A percentile compares a stretch with the other conserved stretches of the same genome.
phyloP scores from a whole-genome alignment of 2,797 vertebrate genomes.

The Myripristis murdjan region DNA sequence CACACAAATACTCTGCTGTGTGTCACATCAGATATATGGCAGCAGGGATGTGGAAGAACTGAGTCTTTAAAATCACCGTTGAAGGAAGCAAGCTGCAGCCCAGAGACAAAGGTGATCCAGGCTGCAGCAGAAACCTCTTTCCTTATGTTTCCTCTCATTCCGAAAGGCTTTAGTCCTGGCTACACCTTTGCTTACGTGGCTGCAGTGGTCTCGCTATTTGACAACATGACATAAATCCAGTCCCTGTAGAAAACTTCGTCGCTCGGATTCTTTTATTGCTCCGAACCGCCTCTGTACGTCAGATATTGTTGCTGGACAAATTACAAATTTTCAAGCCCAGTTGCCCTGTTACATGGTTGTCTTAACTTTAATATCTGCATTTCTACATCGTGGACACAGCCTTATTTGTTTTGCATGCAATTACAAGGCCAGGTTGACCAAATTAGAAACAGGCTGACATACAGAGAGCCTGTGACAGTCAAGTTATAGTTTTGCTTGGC shows the following conservation, averaged over 20 bases:
- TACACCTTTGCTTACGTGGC: slow-evolving; percentile 34
- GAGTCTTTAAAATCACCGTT: slow-evolving; percentile 51
- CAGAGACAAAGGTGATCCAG: slow-evolving; percentile 58
- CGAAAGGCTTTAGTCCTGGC: slow-evolving; percentile 36
- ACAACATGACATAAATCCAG: slow-evolving; percentile 59
- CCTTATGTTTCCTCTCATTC: slow-evolving; percentile 49
- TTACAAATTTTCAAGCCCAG: slow-evolving; percentile 22
- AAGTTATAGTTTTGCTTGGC: not conserved
- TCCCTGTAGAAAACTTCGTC: slow-evolving; percentile 20
- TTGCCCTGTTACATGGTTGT: slow-evolving; percentile 46
- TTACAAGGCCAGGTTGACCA: slow-evolving; percentile 9
- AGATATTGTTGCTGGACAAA: slow-evolving; percentile 46
- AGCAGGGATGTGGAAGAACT: slow-evolving; percentile 74
- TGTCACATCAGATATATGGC: slow-evolving; percentile 63
- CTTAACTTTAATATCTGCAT: slow-evolving; percentile 25
- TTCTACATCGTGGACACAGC: not conserved
- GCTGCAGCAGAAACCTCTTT: slow-evolving; percentile 33
- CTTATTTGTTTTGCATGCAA: slow-evolving; percentile 32
- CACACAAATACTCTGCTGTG: slow-evolving; percentile 28
- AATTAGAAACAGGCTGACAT: slow-evolving; percentile 45
- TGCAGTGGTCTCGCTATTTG: slow-evolving; percentile 42
- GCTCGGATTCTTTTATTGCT: slow-evolving; percentile 28
- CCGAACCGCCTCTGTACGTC: slow-evolving; percentile 27
- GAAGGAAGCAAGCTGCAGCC: slow-evolving; percentile 43
- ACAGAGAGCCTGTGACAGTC: not conserved